A percentile compares a stretch with the other conserved stretches of the same genome.
Conservation (phyloP, 1,140 invertebrate genomes). For the Drosophila kanapiae region DNA sequence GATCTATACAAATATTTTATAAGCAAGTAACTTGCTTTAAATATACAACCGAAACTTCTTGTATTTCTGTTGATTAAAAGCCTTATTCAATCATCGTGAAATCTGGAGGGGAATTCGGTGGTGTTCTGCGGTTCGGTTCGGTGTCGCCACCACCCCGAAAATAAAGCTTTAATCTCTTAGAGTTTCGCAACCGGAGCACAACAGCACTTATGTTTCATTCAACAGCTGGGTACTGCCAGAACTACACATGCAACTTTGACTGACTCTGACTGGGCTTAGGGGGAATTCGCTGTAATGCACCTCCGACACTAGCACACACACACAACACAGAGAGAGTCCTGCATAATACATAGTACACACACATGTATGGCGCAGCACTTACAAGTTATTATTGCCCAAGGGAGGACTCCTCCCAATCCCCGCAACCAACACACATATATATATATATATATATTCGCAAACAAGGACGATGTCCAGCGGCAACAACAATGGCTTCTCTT, state of each 20-base stretch:
- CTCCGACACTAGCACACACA: neutral
- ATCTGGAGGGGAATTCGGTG: neutral
- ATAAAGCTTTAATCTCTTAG: conserved; percentile 19
- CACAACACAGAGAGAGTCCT: neutral
- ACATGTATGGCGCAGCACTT: conserved; percentile 22
- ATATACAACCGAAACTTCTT: too few species aligned
- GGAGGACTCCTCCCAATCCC: neutral
- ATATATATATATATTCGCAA: neutral
- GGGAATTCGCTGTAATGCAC: conserved; percentile 18
- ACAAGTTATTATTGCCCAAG: conserved; percentile 41
- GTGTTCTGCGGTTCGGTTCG: neutral
- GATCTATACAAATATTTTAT: too few species aligned
- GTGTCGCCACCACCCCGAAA: neutral
- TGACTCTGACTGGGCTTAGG: conserved; percentile 1
- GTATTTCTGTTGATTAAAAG: too few species aligned
- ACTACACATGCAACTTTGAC: conserved; percentile 11
- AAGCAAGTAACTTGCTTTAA: too few species aligned
- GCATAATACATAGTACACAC: conserved; percentile 31
- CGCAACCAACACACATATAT: neutral
- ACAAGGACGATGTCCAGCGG: conserved; percentile 28
- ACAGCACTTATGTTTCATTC: conserved; percentile 24
- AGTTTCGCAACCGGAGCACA: conserved; percentile 11
- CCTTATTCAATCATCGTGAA: neutral
- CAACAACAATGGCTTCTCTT: conserved; percentile 15
- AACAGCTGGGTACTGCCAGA: conserved; percentile 14